Conservation (phyloP, 2,797 vertebrate species). For the Pseudochirops corinnae region DNA sequence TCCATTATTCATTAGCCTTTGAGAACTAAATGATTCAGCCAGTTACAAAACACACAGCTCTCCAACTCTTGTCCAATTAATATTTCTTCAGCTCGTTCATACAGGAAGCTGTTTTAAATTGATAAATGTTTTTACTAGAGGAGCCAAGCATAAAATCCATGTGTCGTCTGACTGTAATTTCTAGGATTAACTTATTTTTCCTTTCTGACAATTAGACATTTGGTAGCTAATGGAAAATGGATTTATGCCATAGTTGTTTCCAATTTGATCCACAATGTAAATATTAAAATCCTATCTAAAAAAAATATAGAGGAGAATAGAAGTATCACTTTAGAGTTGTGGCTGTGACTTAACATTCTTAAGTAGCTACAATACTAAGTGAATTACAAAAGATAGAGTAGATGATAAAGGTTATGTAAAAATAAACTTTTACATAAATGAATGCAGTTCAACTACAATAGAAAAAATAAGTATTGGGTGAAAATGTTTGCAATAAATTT, state of each 20-base stretch:
- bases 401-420: neutral
- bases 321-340: neutral
- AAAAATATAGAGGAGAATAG: neutral
- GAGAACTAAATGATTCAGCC: neutral
- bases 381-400: neutral
- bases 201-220: neutral
- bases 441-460: neutral
- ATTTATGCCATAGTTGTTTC: neutral
- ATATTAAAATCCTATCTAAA: neutral
- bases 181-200: neutral
- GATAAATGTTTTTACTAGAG: neutral
- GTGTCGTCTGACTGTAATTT: neutral
- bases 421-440: neutral
- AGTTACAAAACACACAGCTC: neutral
- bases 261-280: neutral
- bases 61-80: neutral
- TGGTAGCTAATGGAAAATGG: neutral
- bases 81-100: neutral
- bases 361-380: neutral
- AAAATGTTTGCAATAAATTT: neutral
- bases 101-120: neutral
- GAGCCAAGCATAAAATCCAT: neutral
- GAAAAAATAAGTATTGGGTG: neutral
- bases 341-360: neutral
- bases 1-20: neutral